These are phyloP conservation scores for Lanius ludovicianus DNA, from an alignment of 2,113 vertebrate genomes.

Conservation along the genomic window DNA sequence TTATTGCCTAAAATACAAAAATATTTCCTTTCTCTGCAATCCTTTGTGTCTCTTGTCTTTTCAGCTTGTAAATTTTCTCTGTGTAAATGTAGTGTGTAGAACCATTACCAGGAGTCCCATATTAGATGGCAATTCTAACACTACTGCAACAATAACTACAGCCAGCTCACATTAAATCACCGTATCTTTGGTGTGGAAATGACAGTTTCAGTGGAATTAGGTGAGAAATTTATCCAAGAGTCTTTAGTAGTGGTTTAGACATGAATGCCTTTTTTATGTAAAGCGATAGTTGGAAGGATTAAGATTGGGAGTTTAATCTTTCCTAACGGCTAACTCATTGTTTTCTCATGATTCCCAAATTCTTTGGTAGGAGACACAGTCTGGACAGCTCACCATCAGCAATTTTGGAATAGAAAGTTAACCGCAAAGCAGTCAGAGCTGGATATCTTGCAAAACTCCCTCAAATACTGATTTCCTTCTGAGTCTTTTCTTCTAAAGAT, in stretches of 20 bases:
- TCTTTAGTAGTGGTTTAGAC: constrained; percentile 33
- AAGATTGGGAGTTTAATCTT: constrained; percentile 45
- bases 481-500: constrained; percentile 12
- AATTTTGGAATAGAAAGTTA: constrained; percentile 60
- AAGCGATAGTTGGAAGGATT: constrained; percentile 43
- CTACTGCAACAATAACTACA: neutral
- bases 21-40: neutral
- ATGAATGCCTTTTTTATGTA: constrained; percentile 43
- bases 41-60: neutral
- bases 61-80: neutral
- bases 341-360: constrained; percentile 60
- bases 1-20: neutral
- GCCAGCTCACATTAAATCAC: neutral
- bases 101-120: neutral
- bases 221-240: constrained; percentile 18
- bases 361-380: constrained; percentile 44
- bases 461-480: constrained; percentile 42
- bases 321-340: constrained; percentile 53
- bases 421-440: constrained; percentile 53
- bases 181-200: constrained; percentile 8
- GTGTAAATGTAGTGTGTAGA: neutral
- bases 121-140: neutral
- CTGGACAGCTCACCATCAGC: constrained; percentile 60
- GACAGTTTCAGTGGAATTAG: constrained; percentile 25
- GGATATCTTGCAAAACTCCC: constrained; percentile 42